Evolutionary conservation across 1,140 invertebrate genomes (phyloP).

Genomic region (Aphelinus atriplicis): DNA sequence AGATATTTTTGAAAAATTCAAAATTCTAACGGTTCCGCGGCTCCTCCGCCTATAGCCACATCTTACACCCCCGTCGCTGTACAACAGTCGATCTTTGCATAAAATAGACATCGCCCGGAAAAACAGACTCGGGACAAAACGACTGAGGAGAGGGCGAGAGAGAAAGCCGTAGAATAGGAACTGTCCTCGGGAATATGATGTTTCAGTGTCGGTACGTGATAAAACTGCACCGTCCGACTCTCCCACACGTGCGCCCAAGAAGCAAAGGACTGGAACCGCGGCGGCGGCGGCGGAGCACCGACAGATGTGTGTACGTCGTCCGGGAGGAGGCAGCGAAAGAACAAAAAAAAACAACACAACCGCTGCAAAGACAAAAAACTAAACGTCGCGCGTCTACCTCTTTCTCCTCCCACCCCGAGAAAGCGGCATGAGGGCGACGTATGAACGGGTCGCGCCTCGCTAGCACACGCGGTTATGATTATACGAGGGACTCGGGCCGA

Average conservation of each 20-base stretch:
- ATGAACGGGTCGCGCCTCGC: not conserved
- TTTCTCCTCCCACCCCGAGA: constrained; percentile 15
- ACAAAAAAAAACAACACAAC: too few species aligned
- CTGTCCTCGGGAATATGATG: constrained; percentile 27
- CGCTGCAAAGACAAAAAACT: too few species aligned
- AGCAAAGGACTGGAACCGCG: not conserved
- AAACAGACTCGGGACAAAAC: too few species aligned
- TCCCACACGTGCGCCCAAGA: constrained; percentile 18
- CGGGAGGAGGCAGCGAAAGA: too few species aligned
- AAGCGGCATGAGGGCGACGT: constrained; percentile 8
- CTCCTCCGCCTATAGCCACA: too few species aligned
- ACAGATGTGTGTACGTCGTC: not conserved
- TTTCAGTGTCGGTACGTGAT: constrained; percentile 22
- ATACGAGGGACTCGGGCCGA: not conserved
- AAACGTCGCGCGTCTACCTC: not conserved
- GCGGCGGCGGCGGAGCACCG: not conserved
- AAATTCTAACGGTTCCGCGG: too few species aligned
- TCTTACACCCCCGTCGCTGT: too few species aligned
- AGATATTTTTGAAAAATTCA: too few species aligned
- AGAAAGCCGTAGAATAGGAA: not conserved
- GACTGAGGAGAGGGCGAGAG: not conserved
- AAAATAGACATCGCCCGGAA: too few species aligned
- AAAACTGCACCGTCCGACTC: constrained; percentile 10
- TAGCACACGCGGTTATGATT: not conserved
- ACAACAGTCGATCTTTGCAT: too few species aligned